phyloP scores from a whole-genome alignment of 2,113 vertebrate species.

The Peucedramus taeniatus region DNA sequence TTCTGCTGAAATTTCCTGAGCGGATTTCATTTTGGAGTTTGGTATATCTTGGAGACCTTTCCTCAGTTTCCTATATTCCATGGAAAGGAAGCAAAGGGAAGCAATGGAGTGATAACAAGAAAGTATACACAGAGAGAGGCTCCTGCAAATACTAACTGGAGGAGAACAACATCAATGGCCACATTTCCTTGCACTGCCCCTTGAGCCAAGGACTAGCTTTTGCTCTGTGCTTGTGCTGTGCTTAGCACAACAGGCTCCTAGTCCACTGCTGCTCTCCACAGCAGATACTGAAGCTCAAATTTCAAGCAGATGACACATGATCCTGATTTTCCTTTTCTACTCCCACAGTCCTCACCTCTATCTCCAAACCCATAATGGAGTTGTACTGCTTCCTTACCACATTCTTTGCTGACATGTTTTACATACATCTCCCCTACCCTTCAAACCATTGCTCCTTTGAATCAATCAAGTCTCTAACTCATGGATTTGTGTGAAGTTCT shows the following conservation, averaged over 20 bases:
- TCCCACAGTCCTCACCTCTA: not conserved
- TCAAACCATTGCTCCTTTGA: not conserved
- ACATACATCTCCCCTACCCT: not conserved
- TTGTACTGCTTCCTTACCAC: not conserved
- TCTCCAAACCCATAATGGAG: not conserved
- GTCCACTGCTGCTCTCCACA: not conserved
- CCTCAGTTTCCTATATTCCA: not conserved
- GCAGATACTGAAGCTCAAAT: not conserved
- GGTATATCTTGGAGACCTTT: not conserved
- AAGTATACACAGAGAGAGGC: not conserved
- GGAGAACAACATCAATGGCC: not conserved
- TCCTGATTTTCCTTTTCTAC: not conserved
- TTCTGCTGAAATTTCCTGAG: not conserved
- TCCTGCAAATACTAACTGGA: not conserved
- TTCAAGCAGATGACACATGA: not conserved
- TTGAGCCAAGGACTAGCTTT: not conserved
- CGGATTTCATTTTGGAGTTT: not conserved
- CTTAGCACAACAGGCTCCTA: not conserved
- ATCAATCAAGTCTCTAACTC: not conserved
- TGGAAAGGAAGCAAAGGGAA: not conserved
- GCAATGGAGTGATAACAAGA: not conserved
- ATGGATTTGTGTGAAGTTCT: not conserved
- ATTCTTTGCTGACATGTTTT: not conserved
- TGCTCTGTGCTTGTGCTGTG: not conserved
- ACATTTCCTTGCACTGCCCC: not conserved